Percentiles rank a stretch among this genome's conserved stretches.
These are phyloP conservation scores for Ciconia boyciana DNA, from an alignment of 2,113 vertebrate genomes.

Conservation along the genomic window DNA sequence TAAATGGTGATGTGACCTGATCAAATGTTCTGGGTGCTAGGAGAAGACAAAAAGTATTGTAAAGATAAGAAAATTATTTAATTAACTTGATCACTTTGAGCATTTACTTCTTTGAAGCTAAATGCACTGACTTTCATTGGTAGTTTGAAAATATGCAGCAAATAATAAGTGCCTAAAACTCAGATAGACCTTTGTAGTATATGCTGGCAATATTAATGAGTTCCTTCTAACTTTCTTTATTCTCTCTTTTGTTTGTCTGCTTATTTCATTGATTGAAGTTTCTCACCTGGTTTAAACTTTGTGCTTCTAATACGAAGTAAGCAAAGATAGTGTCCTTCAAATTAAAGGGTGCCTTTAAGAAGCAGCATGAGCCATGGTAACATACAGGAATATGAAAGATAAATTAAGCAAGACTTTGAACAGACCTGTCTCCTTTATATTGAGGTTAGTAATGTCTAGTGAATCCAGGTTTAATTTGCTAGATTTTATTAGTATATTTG, in stretches of 20 bases:
- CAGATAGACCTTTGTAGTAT: background rate
- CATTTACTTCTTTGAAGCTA: background rate
- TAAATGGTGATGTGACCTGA: background rate
- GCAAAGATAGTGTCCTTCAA: background rate
- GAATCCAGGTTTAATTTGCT: background rate
- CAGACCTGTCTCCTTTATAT: background rate
- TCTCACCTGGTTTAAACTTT: background rate
- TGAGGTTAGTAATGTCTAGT: background rate
- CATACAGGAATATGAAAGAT: background rate
- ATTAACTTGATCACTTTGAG: background rate
- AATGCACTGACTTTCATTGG: background rate
- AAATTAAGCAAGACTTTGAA: background rate
- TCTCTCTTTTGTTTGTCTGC: background rate
- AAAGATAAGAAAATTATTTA: background rate
- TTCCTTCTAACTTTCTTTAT: background rate
- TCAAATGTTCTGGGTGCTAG: background rate
- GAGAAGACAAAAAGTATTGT: background rate
- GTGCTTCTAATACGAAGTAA: background rate
- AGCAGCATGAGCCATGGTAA: background rate
- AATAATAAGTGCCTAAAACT: background rate
- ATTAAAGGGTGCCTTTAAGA: background rate
- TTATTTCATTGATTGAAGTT: background rate
- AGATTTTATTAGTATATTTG: constrained; percentile 9
- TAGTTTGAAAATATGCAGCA: background rate
- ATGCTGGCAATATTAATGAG: background rate